Percentiles rank a stretch among this genome's conserved stretches.
phyloP scores from a whole-genome alignment of 2,113 vertebrate genomes.

The Lepidothrix coronata region DNA sequence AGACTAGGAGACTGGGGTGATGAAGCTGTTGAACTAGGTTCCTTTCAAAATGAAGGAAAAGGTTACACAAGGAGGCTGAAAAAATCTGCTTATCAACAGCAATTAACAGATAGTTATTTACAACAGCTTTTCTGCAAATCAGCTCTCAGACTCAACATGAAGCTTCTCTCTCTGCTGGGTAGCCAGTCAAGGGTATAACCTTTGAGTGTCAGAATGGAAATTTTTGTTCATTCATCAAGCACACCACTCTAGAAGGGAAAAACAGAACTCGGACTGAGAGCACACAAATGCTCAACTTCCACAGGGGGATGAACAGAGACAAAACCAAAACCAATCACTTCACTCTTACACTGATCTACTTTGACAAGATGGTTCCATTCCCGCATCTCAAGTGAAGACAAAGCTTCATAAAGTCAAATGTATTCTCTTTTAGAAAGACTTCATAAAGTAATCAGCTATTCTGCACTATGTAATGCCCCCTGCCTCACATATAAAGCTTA shows the following conservation, averaged over 20 bases:
- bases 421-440: neutral
- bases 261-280: neutral
- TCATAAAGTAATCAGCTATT: neutral
- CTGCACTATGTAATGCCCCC: neutral
- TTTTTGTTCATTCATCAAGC: neutral
- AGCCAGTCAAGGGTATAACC: neutral
- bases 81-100: neutral
- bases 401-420: neutral
- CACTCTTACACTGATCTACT: neutral
- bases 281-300: neutral
- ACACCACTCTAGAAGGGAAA: neutral
- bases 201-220: neutral
- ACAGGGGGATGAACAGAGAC: fast-evolving
- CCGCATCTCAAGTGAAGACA: neutral
- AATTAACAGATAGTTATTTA: neutral
- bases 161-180: neutral
- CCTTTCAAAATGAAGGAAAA: slow-evolving; percentile 68
- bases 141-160: neutral
- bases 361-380: neutral
- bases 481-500: neutral
- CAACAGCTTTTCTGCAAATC: neutral
- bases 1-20: slow-evolving; percentile 72
- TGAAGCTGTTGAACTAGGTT: slow-evolving; percentile 68
- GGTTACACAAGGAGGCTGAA: neutral
- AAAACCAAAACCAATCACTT: neutral